Conservation (phyloP, 2,797 vertebrate genomes). For the Coluber constrictor region DNA sequence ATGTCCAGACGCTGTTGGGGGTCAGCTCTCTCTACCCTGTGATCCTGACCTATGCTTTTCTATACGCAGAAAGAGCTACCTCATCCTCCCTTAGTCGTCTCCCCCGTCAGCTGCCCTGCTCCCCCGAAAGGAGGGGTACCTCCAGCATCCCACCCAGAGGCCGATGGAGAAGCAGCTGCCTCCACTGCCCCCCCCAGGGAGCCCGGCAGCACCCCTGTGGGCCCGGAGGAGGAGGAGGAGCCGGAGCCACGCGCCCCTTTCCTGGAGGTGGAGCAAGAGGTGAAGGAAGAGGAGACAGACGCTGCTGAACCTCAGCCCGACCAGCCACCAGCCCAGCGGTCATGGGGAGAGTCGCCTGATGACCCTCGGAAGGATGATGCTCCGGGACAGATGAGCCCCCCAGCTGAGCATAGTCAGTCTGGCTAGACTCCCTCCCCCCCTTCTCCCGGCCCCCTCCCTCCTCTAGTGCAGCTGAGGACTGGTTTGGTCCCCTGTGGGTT, state of each 20-base stretch:
- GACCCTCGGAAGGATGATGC: constrained; percentile 54
- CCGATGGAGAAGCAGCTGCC: constrained; percentile 59
- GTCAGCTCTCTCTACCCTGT: neutral
- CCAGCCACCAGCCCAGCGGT: neutral
- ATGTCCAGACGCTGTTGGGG: neutral
- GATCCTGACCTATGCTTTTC: neutral
- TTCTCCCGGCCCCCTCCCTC: neutral
- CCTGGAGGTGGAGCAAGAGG: constrained; percentile 14
- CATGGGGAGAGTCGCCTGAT: constrained; percentile 36
- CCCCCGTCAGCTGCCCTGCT: constrained; percentile 73
- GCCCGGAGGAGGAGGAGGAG: constrained; percentile 15
- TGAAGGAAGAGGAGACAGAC: neutral
- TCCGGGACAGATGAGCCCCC: constrained; percentile 56
- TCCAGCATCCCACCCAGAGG: constrained; percentile 17
- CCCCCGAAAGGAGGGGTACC: constrained; percentile 37
- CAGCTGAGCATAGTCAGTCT: constrained; percentile 47
- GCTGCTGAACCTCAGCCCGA: neutral
- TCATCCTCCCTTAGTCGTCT: constrained; percentile 78
- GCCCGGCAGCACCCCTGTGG: accelerated
- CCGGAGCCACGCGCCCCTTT: neutral
- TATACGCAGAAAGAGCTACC: constrained; percentile 75
- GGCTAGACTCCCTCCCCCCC: constrained; percentile 51
- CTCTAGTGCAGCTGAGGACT: constrained; percentile 41
- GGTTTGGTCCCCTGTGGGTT: constrained; percentile 41
- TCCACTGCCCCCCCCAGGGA: constrained; percentile 46